A percentile compares a stretch with the other conserved stretches of the same genome.
Conservation (phyloP, 2,888 invertebrate genomes). For the Psylliodes chrysocephalus region DNA sequence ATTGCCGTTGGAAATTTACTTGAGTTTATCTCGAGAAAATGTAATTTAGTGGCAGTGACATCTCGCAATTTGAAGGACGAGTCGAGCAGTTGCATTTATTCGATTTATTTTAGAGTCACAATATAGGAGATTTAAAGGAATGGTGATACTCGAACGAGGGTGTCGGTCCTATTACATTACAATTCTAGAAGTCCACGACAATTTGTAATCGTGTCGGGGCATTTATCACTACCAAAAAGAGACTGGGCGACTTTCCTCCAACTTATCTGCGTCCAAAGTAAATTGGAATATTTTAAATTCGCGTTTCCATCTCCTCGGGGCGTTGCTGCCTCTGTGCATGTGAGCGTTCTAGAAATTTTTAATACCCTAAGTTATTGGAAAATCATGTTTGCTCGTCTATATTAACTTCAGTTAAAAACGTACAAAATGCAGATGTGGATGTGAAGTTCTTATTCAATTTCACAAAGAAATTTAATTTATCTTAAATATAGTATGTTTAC, state of each 20-base stretch:
- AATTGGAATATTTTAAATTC: constrained; percentile 63
- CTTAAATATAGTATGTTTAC: too few species aligned
- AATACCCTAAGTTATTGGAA: constrained; percentile 53
- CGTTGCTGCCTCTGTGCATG: constrained; percentile 51
- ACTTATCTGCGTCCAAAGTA: constrained; percentile 61
- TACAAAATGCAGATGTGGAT: too few species aligned
- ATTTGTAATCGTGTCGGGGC: constrained; percentile 34
- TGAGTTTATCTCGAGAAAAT: constrained; percentile 18
- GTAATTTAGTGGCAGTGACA: constrained; percentile 34
- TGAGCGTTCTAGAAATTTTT: constrained; percentile 50
- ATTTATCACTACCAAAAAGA: constrained; percentile 31
- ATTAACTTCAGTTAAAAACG: constrained; percentile 2
- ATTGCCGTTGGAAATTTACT: constrained; percentile 19
- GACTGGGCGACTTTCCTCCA: constrained; percentile 46
- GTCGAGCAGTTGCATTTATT: constrained; percentile 53
- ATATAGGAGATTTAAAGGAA: constrained; percentile 62
- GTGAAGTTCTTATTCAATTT: too few species aligned
- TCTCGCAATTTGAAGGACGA: constrained; percentile 48
- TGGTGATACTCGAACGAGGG: constrained; percentile 60
- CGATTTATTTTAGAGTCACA: constrained; percentile 61
- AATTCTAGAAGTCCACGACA: constrained; percentile 48
- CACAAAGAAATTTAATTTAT: too few species aligned
- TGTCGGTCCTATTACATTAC: constrained; percentile 55
- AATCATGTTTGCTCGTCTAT: constrained; percentile 18
- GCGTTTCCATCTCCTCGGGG: constrained; percentile 53